Conservation (phyloP, 2,113 vertebrate species). For the Lycaon pictus region DNA sequence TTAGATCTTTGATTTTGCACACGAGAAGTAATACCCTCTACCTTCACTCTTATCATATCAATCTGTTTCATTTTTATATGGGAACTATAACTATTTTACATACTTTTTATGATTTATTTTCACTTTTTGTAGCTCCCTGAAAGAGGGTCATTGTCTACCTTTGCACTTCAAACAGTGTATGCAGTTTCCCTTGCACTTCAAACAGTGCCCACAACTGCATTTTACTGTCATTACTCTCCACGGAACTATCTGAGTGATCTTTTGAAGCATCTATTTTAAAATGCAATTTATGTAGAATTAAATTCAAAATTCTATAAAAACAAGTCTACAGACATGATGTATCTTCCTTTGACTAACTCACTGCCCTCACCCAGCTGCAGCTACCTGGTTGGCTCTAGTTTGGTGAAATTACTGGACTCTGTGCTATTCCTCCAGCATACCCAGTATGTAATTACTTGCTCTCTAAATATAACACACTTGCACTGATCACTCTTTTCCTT, state of each 20-base stretch:
- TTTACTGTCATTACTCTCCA: neutral
- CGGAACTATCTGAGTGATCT: neutral
- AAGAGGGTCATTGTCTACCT: neutral
- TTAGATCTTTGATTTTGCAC: neutral
- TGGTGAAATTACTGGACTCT: neutral
- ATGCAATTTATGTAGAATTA: neutral
- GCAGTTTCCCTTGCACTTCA: neutral
- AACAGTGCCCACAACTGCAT: neutral
- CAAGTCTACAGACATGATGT: neutral
- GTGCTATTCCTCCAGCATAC: neutral
- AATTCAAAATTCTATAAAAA: neutral
- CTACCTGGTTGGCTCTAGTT: neutral
- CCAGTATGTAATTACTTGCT: accelerated
- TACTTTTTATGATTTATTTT: neutral
- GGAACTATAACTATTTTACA: neutral
- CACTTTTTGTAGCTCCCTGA: neutral
- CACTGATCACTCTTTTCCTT: neutral
- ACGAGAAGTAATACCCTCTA: neutral
- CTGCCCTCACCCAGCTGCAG: accelerated
- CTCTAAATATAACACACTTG: neutral
- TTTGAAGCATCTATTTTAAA: neutral
- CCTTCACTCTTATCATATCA: neutral
- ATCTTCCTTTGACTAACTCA: no score
- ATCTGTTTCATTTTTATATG: neutral
- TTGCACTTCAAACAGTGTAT: neutral